Conservation (phyloP, 1,140 invertebrate species). For the Meloidogyne hapla region DNA sequence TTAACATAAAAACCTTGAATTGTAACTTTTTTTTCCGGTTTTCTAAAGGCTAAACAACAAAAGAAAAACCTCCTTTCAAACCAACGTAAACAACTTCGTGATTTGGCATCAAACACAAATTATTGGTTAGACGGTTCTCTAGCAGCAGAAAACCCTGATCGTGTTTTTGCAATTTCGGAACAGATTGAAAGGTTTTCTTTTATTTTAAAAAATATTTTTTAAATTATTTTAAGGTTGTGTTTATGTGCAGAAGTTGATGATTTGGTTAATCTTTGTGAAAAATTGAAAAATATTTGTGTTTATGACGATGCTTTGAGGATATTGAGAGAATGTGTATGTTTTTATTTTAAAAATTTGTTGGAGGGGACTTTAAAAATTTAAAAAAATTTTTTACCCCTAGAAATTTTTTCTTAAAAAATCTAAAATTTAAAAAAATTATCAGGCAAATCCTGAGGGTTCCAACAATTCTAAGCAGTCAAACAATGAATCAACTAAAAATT, state of each 20-base stretch:
- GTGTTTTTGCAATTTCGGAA: conserved; percentile 33
- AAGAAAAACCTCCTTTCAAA: conserved; percentile 40
- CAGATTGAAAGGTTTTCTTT: conserved; percentile 32
- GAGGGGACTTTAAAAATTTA: too few relatives aligned
- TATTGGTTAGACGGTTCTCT: conserved; percentile 44
- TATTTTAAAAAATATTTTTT: neutral
- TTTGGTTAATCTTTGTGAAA: conserved; percentile 33
- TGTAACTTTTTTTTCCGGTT: neutral
- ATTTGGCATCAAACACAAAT: conserved; percentile 32
- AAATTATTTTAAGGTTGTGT: conserved; percentile 36
- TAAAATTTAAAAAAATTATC: too few relatives aligned
- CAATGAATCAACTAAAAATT: neutral
- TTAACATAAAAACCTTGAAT: too few relatives aligned
- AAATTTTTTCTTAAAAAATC: too few relatives aligned
- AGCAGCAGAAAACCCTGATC: conserved; percentile 4
- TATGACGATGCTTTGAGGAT: conserved; percentile 41
- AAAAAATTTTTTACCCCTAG: too few relatives aligned
- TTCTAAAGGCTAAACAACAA: conserved; percentile 43
- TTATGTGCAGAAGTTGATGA: conserved; percentile 37
- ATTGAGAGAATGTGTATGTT: conserved; percentile 33
- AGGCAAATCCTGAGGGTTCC: neutral
- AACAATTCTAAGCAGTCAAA: neutral
- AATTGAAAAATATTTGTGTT: conserved; percentile 22
- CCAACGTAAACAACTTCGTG: conserved; percentile 44
- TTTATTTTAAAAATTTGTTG: too few relatives aligned